Base-by-base conservation (phyloP, 2,888 invertebrate genomes). In the Notodonta dromedarius region DNA sequence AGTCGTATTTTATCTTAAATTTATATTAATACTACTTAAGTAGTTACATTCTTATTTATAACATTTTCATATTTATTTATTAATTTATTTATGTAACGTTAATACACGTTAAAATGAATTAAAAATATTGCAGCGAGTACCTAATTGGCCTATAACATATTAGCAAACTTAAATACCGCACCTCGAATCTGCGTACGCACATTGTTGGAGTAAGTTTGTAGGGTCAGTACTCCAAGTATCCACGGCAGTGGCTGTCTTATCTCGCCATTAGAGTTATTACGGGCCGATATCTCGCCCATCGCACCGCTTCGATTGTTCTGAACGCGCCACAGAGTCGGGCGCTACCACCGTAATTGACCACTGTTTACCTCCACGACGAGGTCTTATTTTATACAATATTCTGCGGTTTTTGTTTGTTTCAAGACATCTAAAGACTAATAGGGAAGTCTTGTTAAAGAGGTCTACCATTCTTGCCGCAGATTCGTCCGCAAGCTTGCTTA, bases 241-340 rank as follows among this genome's bases (percentile, higher is more conserved):
- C 80, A 77, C 79, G 76, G 86, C 89, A 78, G 79, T 80, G 90
- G 89, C 86, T 85, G 86, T 81, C 90, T 92, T 93, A 92, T 92
- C 93, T 91, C 86, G 87, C 90, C 90, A 91, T 92, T 93, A 91
- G 91, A 93, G 91, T 92, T 92, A 93, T 93, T 93, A 92, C 86
- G 79, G 90, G 80, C 86, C 79, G 84, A 88, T 93, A 93, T 93
- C 91, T 91, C 87, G 87, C 83, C 85, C 88, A 91, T 93, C 91
- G 90, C 90, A 89, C 89, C 91, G 91, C 90, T 89, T 90, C 93
- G 91, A 92, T 92, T 93, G 93, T 93, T 89, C 91, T 84, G 88
- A 90, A 87, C 86, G 86, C 87, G 87, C 90, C 85, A 86, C 87
- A 85, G 83, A 86, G 83, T 84, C 86, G 85, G 82, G 84, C 88